Percentiles rank a stretch among this genome's conserved stretches.
phyloP scores from a whole-genome alignment of 2,888 invertebrate genomes.

The Boloria selene region DNA sequence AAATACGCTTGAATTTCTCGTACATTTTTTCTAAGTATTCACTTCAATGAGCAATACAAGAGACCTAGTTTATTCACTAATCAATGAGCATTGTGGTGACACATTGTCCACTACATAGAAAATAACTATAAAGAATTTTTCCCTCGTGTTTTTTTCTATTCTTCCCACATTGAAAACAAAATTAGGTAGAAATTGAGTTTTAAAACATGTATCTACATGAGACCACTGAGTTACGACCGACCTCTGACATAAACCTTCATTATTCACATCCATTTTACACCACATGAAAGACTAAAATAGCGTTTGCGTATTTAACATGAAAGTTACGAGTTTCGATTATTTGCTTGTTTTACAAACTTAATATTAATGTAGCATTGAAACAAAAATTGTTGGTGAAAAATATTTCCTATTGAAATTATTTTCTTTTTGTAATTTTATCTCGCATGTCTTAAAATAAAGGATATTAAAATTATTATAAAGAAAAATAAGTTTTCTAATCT shows the following conservation, averaged over 20 bases:
- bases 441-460: too few species aligned
- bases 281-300: constrained; percentile 7
- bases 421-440: too few species aligned
- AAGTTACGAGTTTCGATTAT: neutral
- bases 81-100: constrained; percentile 31
- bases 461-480: neutral
- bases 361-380: neutral
- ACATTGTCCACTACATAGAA: constrained; percentile 29
- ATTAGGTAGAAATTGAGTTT: constrained; percentile 40
- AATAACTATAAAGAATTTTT: constrained; percentile 37
- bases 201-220: constrained; percentile 37
- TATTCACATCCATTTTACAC: constrained; percentile 21
- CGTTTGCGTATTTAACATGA: neutral
- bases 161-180: constrained; percentile 26
- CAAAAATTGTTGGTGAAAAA: neutral
- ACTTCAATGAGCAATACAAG: constrained; percentile 15
- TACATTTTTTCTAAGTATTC: constrained; percentile 9
- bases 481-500: constrained; percentile 6
- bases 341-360: neutral
- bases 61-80: constrained; percentile 28
- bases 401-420: too few species aligned
- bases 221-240: constrained; percentile 26
- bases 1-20: constrained; percentile 15
- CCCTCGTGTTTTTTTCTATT: constrained; percentile 26
- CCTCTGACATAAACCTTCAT: constrained; percentile 25